Evolutionary conservation across 2,888 invertebrate genomes (phyloP), one percentile per base, ranked within the genome.

Genomic region (Drosophila formosana): DNA sequence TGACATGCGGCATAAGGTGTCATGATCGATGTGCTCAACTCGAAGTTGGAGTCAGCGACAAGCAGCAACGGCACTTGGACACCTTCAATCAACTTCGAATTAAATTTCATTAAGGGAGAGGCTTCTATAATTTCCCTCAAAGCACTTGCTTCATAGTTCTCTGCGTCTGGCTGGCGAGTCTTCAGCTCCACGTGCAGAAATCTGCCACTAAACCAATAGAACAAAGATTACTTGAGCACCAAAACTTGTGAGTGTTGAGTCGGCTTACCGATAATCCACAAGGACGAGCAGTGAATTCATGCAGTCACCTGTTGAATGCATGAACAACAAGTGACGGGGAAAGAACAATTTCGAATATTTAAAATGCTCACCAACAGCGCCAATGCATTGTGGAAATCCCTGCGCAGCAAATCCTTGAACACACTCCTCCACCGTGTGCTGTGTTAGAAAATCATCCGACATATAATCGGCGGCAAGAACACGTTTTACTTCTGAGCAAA

Each of bases 381-480:
- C 63, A 26, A 63, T 18, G 5, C 57, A 57, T 25, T 63, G 49
- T 1, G 63, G 32, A 43, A 63, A 58, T 2, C 49, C 58, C 0
- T 9, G 26, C 0, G n/a, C 8, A 1, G 5, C 32, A 26, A 63
- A 63, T 4, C 49, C 46, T 8, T 11, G 1, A 0, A 56, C 18
- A 3, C 47, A 63, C 1, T 56, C 30, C 3, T 56, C 11, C 3
- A 56, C 5, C 13, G 39, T 23, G 2, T 39, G 18, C 25, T 47
- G 25, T 3, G 47, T 41, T 5, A 34, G 63, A 2, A 63, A 63
- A 3, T 57, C 32, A 3, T 49, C 8, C 6, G 57, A 47, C 18
- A 63, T 30, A n/a, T 47, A 26, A 6, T 56, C 8, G 8, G 23
- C 3, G 0, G 13, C 13, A 0, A 63, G 47, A 5, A 49, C 41